These are phyloP conservation scores for Physella acuta DNA, from an alignment of 1,140 invertebrate genomes.

Conservation along the genomic window DNA sequence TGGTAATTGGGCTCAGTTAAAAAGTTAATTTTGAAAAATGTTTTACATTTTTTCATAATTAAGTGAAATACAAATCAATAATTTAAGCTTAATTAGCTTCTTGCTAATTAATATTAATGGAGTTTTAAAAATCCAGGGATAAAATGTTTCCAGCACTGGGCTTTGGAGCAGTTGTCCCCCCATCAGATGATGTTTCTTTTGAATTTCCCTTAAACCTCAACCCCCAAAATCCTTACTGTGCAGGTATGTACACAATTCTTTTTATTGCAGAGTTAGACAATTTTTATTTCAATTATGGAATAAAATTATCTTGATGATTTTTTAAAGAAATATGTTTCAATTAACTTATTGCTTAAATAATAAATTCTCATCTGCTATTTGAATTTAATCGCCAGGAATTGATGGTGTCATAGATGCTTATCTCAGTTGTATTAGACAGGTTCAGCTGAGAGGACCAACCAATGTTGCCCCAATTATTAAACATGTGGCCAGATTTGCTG, in stretches of 20 bases:
- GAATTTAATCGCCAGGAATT: conserved; percentile 56
- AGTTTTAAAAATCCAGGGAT: too few species aligned
- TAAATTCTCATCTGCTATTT: too few species aligned
- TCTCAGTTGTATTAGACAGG: conserved; percentile 52
- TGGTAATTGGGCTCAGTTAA: conserved; percentile 40
- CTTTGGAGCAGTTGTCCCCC: conserved; percentile 66
- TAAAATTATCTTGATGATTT: background rate
- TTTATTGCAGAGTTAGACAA: too few species aligned
- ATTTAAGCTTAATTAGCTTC: too few species aligned
- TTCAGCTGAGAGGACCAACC: conserved; percentile 62
- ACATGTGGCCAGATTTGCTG: conserved; percentile 57
- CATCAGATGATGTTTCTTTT: conserved; percentile 63
- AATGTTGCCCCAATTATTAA: conserved; percentile 63
- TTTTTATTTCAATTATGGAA: background rate
- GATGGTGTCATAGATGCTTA: conserved; percentile 63
- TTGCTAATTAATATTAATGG: too few species aligned
- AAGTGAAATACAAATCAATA: too few species aligned
- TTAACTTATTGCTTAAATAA: too few species aligned
- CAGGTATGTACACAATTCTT: conserved; percentile 39
- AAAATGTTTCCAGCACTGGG: conserved; percentile 66
- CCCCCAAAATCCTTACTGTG: conserved; percentile 65
- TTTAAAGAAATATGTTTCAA: too few species aligned
- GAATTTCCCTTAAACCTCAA: conserved; percentile 67
- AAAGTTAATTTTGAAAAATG: too few species aligned
- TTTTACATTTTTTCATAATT: too few species aligned